A percentile compares a stretch with the other conserved stretches of the same genome.
These are phyloP conservation scores for Manis crassicaudata DNA, from an alignment of 2,797 vertebrate species.

Conservation along the genomic window DNA sequence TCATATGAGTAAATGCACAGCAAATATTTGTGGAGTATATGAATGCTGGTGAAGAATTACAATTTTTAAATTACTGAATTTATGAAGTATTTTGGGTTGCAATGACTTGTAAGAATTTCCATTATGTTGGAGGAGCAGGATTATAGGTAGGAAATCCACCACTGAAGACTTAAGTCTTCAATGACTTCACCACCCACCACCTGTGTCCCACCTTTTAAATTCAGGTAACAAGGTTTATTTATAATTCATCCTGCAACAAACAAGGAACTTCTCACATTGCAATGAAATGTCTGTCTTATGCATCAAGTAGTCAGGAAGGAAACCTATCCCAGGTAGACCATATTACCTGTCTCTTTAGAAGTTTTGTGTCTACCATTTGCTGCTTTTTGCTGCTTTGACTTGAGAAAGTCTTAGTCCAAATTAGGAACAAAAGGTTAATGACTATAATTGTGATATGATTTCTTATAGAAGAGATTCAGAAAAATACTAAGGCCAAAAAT, in stretches of 20 bases:
- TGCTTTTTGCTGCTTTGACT: slow-evolving; percentile 37
- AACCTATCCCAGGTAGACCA: not conserved
- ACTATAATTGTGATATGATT: not conserved
- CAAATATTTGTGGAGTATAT: not conserved
- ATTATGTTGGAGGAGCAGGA: not conserved
- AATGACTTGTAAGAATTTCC: not conserved
- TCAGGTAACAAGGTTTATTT: not conserved
- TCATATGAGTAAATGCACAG: not conserved
- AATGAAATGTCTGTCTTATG: not conserved
- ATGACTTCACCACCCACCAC: not conserved
- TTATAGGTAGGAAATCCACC: not conserved
- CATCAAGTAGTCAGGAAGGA: not conserved
- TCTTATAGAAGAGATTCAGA: not conserved
- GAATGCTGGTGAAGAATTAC: not conserved
- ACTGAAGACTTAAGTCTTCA: not conserved
- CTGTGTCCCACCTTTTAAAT: not conserved
- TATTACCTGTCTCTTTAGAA: not conserved
- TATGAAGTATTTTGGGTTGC: slow-evolving; percentile 26
- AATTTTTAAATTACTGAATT: not conserved
- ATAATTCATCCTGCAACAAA: not conserved
- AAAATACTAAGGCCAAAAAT: slow-evolving; percentile 36
- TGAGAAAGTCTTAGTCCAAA: slow-evolving; percentile 6
- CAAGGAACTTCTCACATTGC: not conserved
- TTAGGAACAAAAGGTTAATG: not conserved
- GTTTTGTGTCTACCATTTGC: not conserved